Evolutionary conservation across 1,140 invertebrate genomes (phyloP), one percentile per base, ranked within the genome.

Genomic region (Cydia fagiglandana): DNA sequence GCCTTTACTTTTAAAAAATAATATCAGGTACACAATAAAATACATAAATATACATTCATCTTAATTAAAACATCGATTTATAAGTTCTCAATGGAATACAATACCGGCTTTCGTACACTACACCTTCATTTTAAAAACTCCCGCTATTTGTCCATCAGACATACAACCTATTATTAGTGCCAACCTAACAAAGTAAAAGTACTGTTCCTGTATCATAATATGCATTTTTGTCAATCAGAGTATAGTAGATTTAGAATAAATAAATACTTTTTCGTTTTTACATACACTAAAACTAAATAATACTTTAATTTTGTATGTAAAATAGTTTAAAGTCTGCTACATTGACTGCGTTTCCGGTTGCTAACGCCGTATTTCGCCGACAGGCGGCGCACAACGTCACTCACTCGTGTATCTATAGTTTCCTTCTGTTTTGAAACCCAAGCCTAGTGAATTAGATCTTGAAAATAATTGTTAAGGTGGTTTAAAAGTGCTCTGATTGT

Each of bases 351-450:
- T 76, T 83, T 92, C 88, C 88, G 87, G 87, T 84, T 78, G 77
- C 80, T 17, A 24, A 17, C 56, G 56, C 56, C 56, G 74, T 79
- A 85, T 83, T 84, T 76, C 20, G 76, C 83, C 90, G 83, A 88
- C 83, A 91, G 91, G 76, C 85, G 87, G 90, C 90, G 91, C 89
- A 84, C 84, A 86, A 91, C 89, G 89, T 93, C 90, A 93, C 84
- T 93, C 89, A 91, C 84, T 91, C 88, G 89, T 90, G 91, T 93
- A 93, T 91, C 88, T 91, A 89, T 93, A 91, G 89, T 91, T 92
- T 90, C 91, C 91, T 91, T 91, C 91, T 93, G 91, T 93, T 93
- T 93, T 93, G 91, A 93, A 93, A 93, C 90, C 91, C 91, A 93
- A 93, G 91, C 91, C 89, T 91, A 85, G 88, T 89, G 86, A 91